These are phyloP conservation scores for Enteromius radiatus DNA, from an alignment of 2,797 vertebrate genomes.

Conservation along the genomic window DNA sequence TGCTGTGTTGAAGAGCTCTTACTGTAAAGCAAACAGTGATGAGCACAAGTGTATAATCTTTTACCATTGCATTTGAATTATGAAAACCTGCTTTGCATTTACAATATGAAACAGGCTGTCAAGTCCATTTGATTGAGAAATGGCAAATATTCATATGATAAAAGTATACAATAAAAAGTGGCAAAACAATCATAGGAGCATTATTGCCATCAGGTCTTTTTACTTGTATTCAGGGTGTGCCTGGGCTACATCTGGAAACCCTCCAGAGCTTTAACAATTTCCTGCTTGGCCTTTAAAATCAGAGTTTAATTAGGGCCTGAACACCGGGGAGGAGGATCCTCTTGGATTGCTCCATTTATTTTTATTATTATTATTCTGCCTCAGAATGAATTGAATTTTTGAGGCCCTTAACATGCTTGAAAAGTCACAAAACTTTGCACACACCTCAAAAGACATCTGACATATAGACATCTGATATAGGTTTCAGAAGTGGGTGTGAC, in stretches of 20 bases:
- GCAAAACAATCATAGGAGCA: background rate
- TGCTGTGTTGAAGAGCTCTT: background rate
- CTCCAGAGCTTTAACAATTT: slow-evolving; percentile 18
- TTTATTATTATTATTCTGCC: no score
- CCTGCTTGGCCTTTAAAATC: slow-evolving; percentile 34
- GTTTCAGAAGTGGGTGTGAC: no score
- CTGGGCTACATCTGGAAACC: slow-evolving; percentile 30
- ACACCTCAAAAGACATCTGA: no score
- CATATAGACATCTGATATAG: no score
- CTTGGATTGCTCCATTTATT: no score
- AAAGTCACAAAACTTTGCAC: no score
- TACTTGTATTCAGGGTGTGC: slow-evolving; percentile 24
- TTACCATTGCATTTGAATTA: slow-evolving; percentile 5
- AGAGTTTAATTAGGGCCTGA: background rate
- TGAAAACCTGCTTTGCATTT: slow-evolving; percentile 6
- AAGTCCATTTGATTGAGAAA: background rate
- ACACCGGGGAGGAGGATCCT: no score
- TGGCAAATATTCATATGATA: background rate
- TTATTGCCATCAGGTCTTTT: background rate
- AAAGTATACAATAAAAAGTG: background rate
- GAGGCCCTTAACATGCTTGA: no score
- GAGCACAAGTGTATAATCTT: background rate
- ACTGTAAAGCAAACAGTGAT: background rate
- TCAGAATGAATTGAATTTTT: no score
- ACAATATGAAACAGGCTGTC: background rate